phyloP scores from a whole-genome alignment of 2,113 vertebrate species.

The Lophochroa leadbeateri region DNA sequence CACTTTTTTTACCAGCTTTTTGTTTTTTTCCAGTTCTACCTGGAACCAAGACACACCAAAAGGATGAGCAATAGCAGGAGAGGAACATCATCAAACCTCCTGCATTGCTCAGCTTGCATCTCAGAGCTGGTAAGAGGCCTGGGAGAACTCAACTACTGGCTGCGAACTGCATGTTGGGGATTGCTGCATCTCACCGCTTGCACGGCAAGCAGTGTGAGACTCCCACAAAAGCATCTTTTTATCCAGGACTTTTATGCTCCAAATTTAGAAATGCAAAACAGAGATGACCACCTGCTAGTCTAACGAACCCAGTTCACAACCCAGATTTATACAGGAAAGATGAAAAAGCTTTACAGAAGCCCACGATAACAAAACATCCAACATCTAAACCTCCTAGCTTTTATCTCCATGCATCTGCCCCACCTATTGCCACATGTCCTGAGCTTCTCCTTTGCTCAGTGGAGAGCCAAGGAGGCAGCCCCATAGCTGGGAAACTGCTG shows the following conservation, averaged over 20 bases:
- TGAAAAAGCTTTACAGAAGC: slow-evolving; percentile 2
- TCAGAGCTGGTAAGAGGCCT: not conserved
- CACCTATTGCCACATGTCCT: not conserved
- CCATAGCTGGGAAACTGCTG: not conserved
- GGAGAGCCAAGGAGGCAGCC: not conserved
- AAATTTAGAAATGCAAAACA: not conserved
- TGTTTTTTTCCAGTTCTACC: not conserved
- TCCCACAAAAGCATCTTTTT: slow-evolving; percentile 6
- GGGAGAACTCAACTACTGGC: not conserved
- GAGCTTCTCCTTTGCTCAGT: not conserved
- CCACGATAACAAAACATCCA: not conserved
- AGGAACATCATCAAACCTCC: not conserved
- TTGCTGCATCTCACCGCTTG: not conserved
- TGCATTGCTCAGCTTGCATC: not conserved
- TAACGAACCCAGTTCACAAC: not conserved
- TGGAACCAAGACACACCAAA: not conserved
- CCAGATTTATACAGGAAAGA: not conserved
- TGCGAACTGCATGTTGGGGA: not conserved
- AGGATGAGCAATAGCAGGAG: not conserved
- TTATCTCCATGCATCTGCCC: not conserved
- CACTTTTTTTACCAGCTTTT: not conserved
- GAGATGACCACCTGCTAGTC: slow-evolving; percentile 2
- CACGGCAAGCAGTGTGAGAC: not conserved
- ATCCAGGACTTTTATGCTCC: not conserved
- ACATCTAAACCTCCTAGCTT: not conserved